Evolutionary conservation across 2,888 invertebrate species (phyloP).

Genomic region (Mythimna loreyi): DNA sequence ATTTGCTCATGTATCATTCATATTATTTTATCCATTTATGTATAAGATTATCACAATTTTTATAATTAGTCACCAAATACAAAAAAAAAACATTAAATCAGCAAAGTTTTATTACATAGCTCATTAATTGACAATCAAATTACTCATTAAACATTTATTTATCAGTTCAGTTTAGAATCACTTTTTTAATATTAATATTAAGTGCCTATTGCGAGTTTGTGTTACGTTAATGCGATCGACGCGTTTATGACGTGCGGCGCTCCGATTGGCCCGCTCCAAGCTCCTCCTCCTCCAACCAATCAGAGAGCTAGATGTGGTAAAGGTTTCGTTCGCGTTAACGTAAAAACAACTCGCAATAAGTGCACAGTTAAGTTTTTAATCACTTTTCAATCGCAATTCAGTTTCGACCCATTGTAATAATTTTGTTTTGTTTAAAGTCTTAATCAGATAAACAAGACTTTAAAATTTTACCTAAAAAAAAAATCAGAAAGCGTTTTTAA

Average conservation of each 20-base stretch:
- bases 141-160: background rate
- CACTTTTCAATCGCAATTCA: background rate
- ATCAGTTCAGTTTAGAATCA: background rate
- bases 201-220: no score
- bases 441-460: background rate
- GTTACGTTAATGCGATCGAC: no score
- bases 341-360: no score
- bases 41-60: slow-evolving; percentile 27
- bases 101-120: background rate
- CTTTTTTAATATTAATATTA: background rate
- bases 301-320: no score
- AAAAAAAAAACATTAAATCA: background rate
- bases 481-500: no score
- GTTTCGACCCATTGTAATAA: background rate
- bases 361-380: no score
- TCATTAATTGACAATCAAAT: background rate
- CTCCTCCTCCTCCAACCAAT: no score
- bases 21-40: slow-evolving; percentile 55
- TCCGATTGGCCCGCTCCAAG: no score
- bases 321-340: no score
- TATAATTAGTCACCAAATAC: background rate
- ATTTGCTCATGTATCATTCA: slow-evolving; percentile 54
- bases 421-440: background rate
- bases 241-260: no score
- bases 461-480: no score